These are phyloP conservation scores for Tragopan temminckii DNA, from an alignment of 2,797 vertebrate species.

Conservation along the genomic window DNA sequence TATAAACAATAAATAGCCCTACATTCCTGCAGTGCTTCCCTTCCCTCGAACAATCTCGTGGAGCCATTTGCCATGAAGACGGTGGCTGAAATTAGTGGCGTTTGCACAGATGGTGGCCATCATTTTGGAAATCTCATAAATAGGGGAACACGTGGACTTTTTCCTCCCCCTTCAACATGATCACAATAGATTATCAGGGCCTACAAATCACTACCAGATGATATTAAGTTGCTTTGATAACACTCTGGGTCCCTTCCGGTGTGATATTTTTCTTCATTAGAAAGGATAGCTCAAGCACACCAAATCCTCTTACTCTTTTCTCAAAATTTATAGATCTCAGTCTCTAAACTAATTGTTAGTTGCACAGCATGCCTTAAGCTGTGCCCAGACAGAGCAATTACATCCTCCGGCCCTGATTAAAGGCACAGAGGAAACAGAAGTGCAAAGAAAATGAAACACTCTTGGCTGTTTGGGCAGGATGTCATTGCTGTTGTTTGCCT, in stretches of 20 bases:
- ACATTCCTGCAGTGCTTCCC: constrained; percentile 88
- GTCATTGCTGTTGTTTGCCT: constrained; percentile 82
- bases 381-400: constrained; percentile 89
- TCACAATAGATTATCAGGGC: constrained; percentile 86
- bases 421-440: constrained; percentile 86
- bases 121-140: constrained; percentile 86
- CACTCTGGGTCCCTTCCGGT: constrained; percentile 86
- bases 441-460: constrained; percentile 88
- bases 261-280: constrained; percentile 88
- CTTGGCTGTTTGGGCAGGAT: constrained; percentile 87
- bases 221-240: constrained; percentile 88
- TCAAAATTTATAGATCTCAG: constrained; percentile 86
- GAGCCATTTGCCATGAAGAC: constrained; percentile 81
- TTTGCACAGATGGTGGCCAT: constrained; percentile 91
- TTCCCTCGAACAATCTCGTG: constrained; percentile 80
- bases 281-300: constrained; percentile 79
- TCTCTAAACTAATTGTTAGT: constrained; percentile 88
- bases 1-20: constrained; percentile 96
- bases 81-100: constrained; percentile 75
- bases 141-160: constrained; percentile 77
- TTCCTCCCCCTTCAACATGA: constrained; percentile 78
- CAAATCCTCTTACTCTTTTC: constrained; percentile 82
- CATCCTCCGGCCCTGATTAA: constrained; percentile 88
- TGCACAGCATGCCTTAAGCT: constrained; percentile 84
- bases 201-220: constrained; percentile 91